Evolutionary conservation across 30 jellyfish, hydroid and myxozoan species (phyloP).

Genomic region (Euphysa ruthae): DNA sequence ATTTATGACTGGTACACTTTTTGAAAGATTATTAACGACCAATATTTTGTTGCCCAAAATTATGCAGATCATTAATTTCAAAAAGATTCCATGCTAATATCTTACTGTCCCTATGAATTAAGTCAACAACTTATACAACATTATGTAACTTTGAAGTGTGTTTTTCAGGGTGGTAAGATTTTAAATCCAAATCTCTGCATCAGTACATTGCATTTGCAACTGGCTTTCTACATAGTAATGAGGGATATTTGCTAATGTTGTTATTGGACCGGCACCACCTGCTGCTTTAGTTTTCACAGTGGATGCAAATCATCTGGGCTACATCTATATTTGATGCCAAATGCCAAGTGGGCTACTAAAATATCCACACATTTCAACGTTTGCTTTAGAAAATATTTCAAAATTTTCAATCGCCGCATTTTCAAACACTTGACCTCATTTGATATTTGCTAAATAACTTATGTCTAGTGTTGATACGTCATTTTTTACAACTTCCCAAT

Average conservation of each 20-base stretch:
- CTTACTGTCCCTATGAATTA: too few species aligned
- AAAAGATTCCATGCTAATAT: too few species aligned
- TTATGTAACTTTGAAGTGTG: background rate
- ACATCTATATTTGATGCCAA: background rate
- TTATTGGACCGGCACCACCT: conserved; percentile 1
- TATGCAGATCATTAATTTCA: too few species aligned
- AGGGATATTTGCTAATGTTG: background rate
- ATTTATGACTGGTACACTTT: too few species aligned
- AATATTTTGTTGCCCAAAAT: too few species aligned
- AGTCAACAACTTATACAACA: too few species aligned
- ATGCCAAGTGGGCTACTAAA: background rate
- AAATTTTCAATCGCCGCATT: background rate
- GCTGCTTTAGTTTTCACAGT: background rate
- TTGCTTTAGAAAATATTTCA: background rate
- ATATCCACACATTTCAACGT: background rate
- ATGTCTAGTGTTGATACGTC: background rate
- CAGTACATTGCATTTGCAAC: background rate
- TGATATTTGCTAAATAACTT: background rate
- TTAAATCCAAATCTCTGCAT: background rate
- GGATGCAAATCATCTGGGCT: background rate
- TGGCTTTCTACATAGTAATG: background rate
- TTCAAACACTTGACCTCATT: background rate
- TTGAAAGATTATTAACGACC: too few species aligned
- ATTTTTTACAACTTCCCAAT: background rate
- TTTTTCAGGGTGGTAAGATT: background rate